Evolutionary conservation across 1,140 invertebrate species (phyloP), one percentile per base, ranked within the genome.

Genomic region (Pararge aegeria): DNA sequence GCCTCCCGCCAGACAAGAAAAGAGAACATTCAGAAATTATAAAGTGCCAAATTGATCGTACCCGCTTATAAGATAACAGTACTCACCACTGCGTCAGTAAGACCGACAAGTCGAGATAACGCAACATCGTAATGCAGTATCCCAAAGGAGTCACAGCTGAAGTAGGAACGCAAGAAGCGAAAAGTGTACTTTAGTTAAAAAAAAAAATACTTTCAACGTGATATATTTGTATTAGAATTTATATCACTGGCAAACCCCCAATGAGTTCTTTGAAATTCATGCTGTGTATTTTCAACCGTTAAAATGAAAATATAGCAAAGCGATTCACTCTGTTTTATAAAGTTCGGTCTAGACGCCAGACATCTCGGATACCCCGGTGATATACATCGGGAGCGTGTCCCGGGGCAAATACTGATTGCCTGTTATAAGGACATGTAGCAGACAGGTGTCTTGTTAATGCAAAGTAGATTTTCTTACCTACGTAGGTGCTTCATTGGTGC

Each of bases 391-490:
- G 7, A 20, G 20, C 42, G 42, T 46, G 42, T 46, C 42, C 19
- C 42, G 42, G 20, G 42, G 42, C 42, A 20, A 16, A 2, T 21
- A 20, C 30, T 12, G 30, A 34, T 34, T 46, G 42, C 18, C 42
- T 21, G 18, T 19, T 46, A 20, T 20, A 20, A 0, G 42, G 19
- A 46, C 16, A 46, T 46, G 42, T 20, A 9, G 42, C 42, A 46
- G 42, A 46, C 42, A 46, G 42, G 42, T 46, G 42, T 46, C 42
- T 46, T 46, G 42, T 46, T 46, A 46, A 46, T 46, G 16, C 20
- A 16, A 16, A 46, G 20, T 20, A 5, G 42, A 20, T n/a, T 37
- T n/a, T 37, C 34, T 40, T 10, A 10, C 9, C 10, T 34, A 12
- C 2, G 30, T 34, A 34, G 9, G 9, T 34, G 7, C n/a, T n/a